Evolutionary conservation across 2,888 invertebrate genomes (phyloP).

Genomic region (Leucoptera coffeella): DNA sequence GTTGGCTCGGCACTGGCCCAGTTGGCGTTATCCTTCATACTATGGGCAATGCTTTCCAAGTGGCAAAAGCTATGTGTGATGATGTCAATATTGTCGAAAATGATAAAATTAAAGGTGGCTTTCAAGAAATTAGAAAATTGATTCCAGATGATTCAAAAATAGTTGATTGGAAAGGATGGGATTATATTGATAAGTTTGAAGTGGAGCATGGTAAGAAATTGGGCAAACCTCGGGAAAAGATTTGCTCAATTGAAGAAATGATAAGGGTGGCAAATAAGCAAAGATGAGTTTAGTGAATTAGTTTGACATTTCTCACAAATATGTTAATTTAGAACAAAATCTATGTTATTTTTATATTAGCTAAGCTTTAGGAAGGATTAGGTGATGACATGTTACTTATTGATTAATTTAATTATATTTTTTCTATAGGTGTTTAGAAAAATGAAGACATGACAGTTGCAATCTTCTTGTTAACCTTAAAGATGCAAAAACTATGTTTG

Average conservation of each 20-base stretch:
- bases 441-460: too few relatives aligned
- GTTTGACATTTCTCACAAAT: too few relatives aligned
- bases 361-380: too few relatives aligned
- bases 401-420: too few relatives aligned
- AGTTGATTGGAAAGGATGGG: conserved; percentile 79
- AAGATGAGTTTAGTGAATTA: too few relatives aligned
- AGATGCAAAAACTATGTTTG: too few relatives aligned
- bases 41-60: conserved; percentile 84
- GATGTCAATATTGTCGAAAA: conserved; percentile 47
- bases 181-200: conserved; percentile 75
- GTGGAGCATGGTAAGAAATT: conserved; percentile 56
- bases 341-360: too few relatives aligned
- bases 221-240: conserved; percentile 85
- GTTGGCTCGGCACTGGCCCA: conserved; percentile 93
- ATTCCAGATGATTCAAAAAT: conserved; percentile 50
- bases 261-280: conserved; percentile 10
- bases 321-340: too few relatives aligned
- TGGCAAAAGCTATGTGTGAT: conserved; percentile 65
- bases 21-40: conserved; percentile 88
- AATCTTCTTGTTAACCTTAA: too few relatives aligned
- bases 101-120: conserved; percentile 52
- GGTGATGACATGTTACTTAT: too few relatives aligned
- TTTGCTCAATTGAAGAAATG: conserved; percentile 62
- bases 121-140: conserved; percentile 39
- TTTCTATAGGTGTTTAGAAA: too few relatives aligned